Evolutionary conservation across 2,113 vertebrate genomes (phyloP).

Genomic region (Dolichallabes microphthalmus): DNA sequence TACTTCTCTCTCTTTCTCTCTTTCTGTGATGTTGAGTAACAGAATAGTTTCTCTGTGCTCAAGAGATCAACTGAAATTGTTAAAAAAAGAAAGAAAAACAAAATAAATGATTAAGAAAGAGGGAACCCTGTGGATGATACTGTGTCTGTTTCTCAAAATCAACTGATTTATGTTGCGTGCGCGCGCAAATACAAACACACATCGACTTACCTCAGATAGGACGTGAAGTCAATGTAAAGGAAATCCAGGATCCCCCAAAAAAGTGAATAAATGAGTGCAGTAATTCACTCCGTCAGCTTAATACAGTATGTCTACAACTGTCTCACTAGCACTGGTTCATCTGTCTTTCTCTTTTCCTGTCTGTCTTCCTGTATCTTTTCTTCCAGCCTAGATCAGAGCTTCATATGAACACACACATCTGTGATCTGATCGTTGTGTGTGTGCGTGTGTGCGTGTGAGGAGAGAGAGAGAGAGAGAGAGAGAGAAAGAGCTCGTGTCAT

Average conservation of each 20-base stretch:
- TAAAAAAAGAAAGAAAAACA: neutral
- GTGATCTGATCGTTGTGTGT: neutral
- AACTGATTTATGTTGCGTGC: neutral
- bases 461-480: slow-evolving; percentile 56
- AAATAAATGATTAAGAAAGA: neutral
- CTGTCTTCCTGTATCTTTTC: slow-evolving; percentile 24
- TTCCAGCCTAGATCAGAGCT: slow-evolving; percentile 40
- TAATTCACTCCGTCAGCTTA: neutral
- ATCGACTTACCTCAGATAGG: slow-evolving; percentile 36
- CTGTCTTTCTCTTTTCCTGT: slow-evolving; percentile 41
- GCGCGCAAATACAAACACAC: neutral
- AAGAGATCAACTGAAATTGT: neutral
- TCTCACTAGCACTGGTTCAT: slow-evolving; percentile 1
- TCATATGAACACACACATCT: neutral
- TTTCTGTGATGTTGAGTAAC: slow-evolving; percentile 40
- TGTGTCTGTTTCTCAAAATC: neutral
- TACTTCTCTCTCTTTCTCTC: neutral
- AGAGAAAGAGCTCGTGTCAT: neutral
- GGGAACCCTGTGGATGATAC: slow-evolving; percentile 13
- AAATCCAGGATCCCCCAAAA: neutral
- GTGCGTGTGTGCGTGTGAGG: slow-evolving; percentile 53
- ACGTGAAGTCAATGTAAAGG: neutral
- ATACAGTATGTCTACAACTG: neutral
- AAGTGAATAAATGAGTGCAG: slow-evolving; percentile 4
- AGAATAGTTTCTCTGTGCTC: slow-evolving; percentile 37